A percentile compares a stretch with the other conserved stretches of the same genome.
Conservation (phyloP, 1,140 invertebrate species). For the Cyrtorhinus lividipennis region DNA sequence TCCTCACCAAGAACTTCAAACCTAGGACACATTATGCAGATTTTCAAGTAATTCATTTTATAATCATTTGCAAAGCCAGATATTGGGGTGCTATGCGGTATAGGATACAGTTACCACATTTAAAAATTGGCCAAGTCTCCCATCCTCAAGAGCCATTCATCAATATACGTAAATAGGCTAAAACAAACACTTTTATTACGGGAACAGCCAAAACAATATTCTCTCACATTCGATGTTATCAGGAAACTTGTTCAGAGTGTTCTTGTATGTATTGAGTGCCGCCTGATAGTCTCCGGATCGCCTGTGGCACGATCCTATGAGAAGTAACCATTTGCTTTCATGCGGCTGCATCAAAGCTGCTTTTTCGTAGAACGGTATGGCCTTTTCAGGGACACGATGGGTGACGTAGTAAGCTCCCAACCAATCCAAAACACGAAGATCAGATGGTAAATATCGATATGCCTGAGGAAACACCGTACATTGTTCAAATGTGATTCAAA, state of each 20-base stretch:
- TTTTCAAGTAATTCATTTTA: too few species aligned
- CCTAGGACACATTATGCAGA: conserved; percentile 28
- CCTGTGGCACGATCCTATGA: conserved; percentile 70
- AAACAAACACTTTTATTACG: too few species aligned
- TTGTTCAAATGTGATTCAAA: not conserved
- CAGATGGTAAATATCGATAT: conserved; percentile 77
- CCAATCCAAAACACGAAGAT: conserved; percentile 81
- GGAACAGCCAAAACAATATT: not conserved
- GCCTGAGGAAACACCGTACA: too few species aligned
- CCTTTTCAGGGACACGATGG: conserved; percentile 76
- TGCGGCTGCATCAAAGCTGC: conserved; percentile 75
- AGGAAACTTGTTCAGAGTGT: conserved; percentile 61
- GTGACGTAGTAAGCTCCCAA: conserved; percentile 83
- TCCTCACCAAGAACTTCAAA: conserved; percentile 65
- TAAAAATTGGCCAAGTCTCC: too few species aligned
- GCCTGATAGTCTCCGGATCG: conserved; percentile 70
- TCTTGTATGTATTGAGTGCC: conserved; percentile 65
- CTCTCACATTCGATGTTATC: conserved; percentile 66
- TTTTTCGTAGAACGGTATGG: conserved; percentile 73
- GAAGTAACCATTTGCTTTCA: conserved; percentile 68
- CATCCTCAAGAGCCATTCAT: too few species aligned
- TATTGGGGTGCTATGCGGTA: too few species aligned
- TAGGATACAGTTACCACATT: conserved; percentile 9
- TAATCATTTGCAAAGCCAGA: too few species aligned
- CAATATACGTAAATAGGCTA: too few species aligned